Conservation (phyloP, 2,797 vertebrate genomes). For the Coranthus polyacanthus region DNA sequence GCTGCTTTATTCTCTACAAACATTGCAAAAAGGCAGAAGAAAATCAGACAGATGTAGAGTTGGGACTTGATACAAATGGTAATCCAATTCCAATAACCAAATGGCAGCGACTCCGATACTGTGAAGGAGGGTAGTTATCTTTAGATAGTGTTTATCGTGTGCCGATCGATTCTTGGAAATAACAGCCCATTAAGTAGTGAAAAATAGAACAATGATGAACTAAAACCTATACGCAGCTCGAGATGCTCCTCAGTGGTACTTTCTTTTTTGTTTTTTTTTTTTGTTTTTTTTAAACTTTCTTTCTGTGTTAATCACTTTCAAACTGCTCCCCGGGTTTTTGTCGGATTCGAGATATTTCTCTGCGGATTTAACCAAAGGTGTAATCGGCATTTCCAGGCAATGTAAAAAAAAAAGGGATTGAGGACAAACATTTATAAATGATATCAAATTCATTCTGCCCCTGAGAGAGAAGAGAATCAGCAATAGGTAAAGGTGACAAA, state of each 20-base stretch:
- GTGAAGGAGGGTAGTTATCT: conserved; percentile 51
- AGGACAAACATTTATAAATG: not conserved
- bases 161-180: conserved; percentile 65
- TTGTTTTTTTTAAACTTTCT: not conserved
- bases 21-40: conserved; percentile 29
- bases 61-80: conserved; percentile 40
- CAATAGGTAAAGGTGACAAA: no score
- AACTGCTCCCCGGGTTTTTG: not conserved
- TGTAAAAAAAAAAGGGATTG: not conserved
- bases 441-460: no score
- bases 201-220: conserved; percentile 39
- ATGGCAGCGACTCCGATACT: conserved; percentile 49
- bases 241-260: not conserved
- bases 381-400: not conserved
- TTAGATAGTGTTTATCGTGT: conserved; percentile 58
- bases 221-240: conserved; percentile 3
- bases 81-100: conserved; percentile 54
- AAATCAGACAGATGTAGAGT: conserved; percentile 59
- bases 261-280: not conserved
- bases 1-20: not conserved
- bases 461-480: no score
- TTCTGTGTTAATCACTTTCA: not conserved
- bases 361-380: not conserved
- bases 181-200: conserved; percentile 21
- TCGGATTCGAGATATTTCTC: not conserved